Evolutionary conservation across 2,113 vertebrate genomes (phyloP).

Genomic region (Cyanocitta stelleri): DNA sequence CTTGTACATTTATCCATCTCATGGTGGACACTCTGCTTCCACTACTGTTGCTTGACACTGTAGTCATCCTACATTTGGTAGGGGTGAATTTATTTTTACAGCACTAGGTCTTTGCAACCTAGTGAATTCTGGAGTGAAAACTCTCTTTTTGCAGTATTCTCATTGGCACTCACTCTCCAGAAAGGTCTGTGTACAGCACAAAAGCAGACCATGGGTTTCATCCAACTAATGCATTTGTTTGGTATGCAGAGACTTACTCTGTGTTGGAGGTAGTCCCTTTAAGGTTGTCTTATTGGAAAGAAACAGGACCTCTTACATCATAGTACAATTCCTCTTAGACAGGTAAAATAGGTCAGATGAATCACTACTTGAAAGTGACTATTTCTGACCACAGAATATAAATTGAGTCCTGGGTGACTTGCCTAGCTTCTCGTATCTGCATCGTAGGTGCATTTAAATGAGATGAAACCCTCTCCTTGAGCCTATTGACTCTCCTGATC

Average conservation of each 20-base stretch:
- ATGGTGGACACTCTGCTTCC: background rate
- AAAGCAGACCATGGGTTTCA: background rate
- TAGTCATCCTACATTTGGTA: background rate
- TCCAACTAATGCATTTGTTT: background rate
- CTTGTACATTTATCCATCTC: background rate
- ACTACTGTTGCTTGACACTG: background rate
- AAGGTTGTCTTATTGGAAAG: background rate
- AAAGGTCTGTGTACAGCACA: background rate
- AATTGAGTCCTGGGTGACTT: background rate
- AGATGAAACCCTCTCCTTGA: background rate
- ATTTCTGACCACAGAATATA: background rate
- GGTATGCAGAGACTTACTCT: background rate
- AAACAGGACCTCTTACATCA: background rate
- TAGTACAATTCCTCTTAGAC: background rate
- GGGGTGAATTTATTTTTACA: background rate
- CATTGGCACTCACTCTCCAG: background rate
- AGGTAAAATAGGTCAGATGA: slow-evolving; percentile 5
- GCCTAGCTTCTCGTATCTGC: background rate
- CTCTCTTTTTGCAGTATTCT: background rate
- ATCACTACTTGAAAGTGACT: background rate
- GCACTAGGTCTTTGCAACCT: background rate
- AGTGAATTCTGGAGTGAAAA: background rate
- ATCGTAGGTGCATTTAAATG: background rate
- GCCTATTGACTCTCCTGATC: background rate
- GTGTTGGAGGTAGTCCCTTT: background rate